phyloP scores from a whole-genome alignment of 2,888 invertebrate genomes.

The Pinctada fucata region DNA sequence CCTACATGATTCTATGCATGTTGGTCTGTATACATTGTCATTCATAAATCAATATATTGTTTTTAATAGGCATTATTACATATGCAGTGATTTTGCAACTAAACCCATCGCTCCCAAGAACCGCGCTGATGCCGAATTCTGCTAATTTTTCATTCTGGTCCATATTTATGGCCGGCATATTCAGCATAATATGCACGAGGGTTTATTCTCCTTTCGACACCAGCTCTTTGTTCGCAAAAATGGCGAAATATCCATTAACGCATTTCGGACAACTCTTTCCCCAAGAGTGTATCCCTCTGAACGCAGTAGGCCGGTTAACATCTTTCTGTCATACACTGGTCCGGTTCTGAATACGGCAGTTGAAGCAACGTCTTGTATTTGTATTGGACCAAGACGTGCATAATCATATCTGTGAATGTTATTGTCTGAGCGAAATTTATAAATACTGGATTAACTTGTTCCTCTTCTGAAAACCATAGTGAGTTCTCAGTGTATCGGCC shows the following conservation, averaged over 20 bases:
- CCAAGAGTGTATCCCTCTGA: conserved; percentile 11
- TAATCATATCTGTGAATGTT: conserved; percentile 22
- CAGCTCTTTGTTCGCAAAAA: conserved; percentile 5
- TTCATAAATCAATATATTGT: conserved; percentile 8
- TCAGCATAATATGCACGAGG: conserved; percentile 15
- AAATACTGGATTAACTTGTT: conserved; percentile 15
- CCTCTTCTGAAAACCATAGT: conserved; percentile 9
- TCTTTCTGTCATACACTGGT: conserved; percentile 9
- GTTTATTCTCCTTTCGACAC: conserved; percentile 7
- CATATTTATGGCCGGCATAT: conserved; percentile 12
- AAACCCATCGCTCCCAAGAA: conserved; percentile 14
- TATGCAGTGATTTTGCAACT: conserved; percentile 15
- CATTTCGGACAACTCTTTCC: conserved; percentile 3
- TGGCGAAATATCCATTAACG: background rate
- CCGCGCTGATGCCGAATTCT: conserved; percentile 7
- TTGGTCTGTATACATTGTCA: conserved; percentile 7
- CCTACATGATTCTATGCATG: background rate
- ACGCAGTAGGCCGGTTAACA: background rate
- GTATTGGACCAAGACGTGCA: background rate
- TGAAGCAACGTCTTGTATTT: conserved; percentile 9
- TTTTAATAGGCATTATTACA: conserved; percentile 11
- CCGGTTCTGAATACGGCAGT: background rate
- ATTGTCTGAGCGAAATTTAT: conserved; percentile 16
- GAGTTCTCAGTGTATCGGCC: background rate
- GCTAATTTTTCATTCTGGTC: conserved; percentile 19